phyloP scores from a whole-genome alignment of 37 sponge, comb jelly and placozoan genomes.

The Tethya wilhelma region DNA sequence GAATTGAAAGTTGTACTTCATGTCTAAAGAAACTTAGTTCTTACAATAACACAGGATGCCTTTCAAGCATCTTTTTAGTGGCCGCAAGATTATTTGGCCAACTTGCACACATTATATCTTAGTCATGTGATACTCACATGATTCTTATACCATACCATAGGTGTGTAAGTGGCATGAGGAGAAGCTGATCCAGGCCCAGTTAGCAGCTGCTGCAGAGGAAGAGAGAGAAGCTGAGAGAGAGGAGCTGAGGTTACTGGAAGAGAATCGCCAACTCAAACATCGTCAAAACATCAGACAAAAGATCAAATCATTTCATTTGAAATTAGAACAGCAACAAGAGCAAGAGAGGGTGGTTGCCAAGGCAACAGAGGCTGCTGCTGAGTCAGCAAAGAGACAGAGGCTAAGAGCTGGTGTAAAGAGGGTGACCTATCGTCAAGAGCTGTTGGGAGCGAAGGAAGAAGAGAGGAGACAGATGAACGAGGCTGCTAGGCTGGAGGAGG shows the following conservation, averaged over 20 bases:
- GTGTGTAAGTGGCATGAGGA: slow-evolving; percentile 42
- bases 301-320: neutral
- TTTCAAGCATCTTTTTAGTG: too few species aligned
- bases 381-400: neutral
- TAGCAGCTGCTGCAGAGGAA: neutral
- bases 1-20: too few species aligned
- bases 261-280: neutral
- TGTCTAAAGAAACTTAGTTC: too few species aligned
- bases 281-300: neutral
- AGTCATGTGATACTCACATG: too few species aligned
- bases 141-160: neutral
- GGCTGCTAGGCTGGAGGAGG: neutral
- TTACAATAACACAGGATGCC: too few species aligned
- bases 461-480: neutral
- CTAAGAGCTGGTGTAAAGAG: neutral
- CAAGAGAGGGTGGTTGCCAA: neutral
- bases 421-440: slow-evolving; percentile 4
- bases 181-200: neutral
- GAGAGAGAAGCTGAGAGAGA: neutral
- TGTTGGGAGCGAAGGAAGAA: neutral
- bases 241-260: slow-evolving; percentile 8
- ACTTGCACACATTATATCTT: too few species aligned
- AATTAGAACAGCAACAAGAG: slow-evolving; percentile 11
- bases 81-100: too few species aligned
- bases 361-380: neutral